Base-by-base conservation (phyloP, 1,140 invertebrate genomes). In the Lasioglossum baleicum region DNA sequence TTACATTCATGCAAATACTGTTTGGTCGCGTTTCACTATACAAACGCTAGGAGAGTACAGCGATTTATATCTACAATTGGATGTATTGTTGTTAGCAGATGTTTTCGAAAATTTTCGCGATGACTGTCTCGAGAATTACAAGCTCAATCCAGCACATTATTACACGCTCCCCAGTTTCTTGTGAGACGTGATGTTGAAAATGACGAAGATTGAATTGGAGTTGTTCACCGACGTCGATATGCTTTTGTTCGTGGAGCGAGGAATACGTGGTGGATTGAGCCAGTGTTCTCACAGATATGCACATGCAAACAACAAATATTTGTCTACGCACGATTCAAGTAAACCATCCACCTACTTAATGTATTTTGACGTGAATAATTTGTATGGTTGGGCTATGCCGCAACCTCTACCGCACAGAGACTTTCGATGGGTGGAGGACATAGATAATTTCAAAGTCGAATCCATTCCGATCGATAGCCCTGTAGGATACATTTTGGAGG, bases 191-290 rank as follows among this genome's bases (percentile, higher is more conserved):
- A 90, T 90, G 89, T 63, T 92, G 10, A 91, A 90, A 79, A 70
- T 71, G 35, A 93, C 92, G 7, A 65, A 89, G 66, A 80, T 92
- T 44, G 70, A 91, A 85, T 80, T 95, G 69, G 92, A 94, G 80
- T 78, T 94, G n/a, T 68, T 94, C n/a, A 91, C 86, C 11, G 92
- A 94, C 76, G 5, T n/a, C n/a, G n/a, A n/a, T n/a, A n/a, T n/a
- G n/a, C n/a, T n/a, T n/a, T n/a, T n/a, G n/a, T n/a, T n/a, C n/a
- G n/a, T n/a, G n/a, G n/a, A n/a, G n/a, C n/a, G n/a, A n/a, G n/a
- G n/a, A n/a, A n/a, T n/a, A n/a, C n/a, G n/a, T n/a, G n/a, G n/a
- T n/a, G n/a, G n/a, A n/a, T n/a, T n/a, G n/a, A n/a, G n/a, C n/a
- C n/a, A n/a, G n/a, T n/a, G n/a, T n/a, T n/a, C n/a, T n/a, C n/a